phyloP scores from a whole-genome alignment of 2,888 invertebrate genomes.

The Meghimatium bilineatum region DNA sequence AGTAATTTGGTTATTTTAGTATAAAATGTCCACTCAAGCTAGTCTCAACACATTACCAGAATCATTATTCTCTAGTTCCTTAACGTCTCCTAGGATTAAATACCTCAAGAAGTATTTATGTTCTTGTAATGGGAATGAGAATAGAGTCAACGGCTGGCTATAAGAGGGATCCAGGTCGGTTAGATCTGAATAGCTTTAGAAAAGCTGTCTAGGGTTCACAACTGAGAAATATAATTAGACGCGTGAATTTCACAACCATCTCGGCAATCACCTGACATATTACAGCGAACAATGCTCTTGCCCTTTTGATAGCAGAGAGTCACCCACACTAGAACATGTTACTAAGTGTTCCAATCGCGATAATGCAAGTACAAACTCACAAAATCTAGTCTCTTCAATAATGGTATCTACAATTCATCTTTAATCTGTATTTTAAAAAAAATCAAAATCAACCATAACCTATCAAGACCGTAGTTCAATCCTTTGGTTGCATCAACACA shows the following conservation, averaged over 20 bases:
- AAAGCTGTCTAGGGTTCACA: neutral
- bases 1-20: too few species aligned
- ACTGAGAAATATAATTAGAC: neutral
- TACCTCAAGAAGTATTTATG: neutral
- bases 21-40: neutral
- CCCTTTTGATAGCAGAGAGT: too few species aligned
- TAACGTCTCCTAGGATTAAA: neutral
- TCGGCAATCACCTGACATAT: neutral
- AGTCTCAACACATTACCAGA: neutral
- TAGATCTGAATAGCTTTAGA: neutral
- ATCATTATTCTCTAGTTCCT: neutral
- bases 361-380: too few species aligned
- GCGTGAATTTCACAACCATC: neutral
- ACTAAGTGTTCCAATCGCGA: too few species aligned
- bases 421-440: too few species aligned
- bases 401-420: too few species aligned
- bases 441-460: too few species aligned
- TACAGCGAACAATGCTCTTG: too few species aligned
- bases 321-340: too few species aligned
- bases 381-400: too few species aligned
- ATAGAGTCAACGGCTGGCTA: neutral
- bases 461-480: too few species aligned
- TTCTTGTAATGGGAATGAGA: neutral
- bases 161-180: neutral
- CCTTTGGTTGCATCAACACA: too few species aligned